Percentiles rank a stretch among this genome's conserved stretches.
These are phyloP conservation scores for Pelmatolapia mariae DNA, from an alignment of 2,113 vertebrate species.

Conservation along the genomic window DNA sequence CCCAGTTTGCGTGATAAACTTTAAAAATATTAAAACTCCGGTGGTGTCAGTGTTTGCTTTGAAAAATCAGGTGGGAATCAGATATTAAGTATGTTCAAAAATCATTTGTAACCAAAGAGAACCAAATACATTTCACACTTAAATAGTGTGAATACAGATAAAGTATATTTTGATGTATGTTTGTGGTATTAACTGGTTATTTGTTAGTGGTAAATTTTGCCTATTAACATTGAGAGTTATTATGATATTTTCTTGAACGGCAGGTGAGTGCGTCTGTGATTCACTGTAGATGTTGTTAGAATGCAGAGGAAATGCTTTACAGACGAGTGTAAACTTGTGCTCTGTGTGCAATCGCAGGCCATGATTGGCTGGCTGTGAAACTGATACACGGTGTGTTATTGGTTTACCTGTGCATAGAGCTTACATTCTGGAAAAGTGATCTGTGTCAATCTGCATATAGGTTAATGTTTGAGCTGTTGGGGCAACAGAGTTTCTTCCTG, in stretches of 20 bases:
- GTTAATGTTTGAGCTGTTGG: not conserved
- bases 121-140: not conserved
- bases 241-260: not conserved
- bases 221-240: not conserved
- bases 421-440: conserved; percentile 17
- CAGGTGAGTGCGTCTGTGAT: not conserved
- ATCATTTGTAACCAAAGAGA: not conserved
- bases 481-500: not conserved
- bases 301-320: not conserved
- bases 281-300: not conserved
- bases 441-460: not conserved
- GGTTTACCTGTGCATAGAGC: conserved; percentile 13
- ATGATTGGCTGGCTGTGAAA: conserved; percentile 15
- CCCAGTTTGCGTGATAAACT: not conserved
- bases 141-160: not conserved
- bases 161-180: not conserved
- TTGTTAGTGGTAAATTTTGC: not conserved
- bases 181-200: not conserved
- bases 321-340: not conserved
- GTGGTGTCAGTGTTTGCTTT: not conserved
- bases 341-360: not conserved
- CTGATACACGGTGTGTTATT: not conserved
- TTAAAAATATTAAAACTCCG: not conserved
- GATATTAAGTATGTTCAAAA: not conserved
- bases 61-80: not conserved